Conservation (phyloP, 2,888 invertebrate species). For the Xestia ashworthii region DNA sequence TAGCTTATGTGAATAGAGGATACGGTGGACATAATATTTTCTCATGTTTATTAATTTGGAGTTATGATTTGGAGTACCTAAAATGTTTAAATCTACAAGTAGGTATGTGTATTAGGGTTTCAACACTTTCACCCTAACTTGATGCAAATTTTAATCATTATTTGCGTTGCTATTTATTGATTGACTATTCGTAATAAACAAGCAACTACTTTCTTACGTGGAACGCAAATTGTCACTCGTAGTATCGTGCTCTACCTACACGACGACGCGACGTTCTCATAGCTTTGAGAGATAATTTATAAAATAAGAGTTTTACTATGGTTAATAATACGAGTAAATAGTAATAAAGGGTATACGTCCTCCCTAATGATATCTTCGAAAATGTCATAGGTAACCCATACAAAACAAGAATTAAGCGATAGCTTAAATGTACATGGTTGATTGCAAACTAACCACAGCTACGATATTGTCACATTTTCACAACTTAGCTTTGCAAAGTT, state of each 20-base stretch:
- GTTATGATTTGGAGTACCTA: not conserved
- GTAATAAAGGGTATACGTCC: not conserved
- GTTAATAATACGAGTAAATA: slow-evolving; percentile 4
- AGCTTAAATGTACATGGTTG: slow-evolving; percentile 11
- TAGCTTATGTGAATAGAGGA: not conserved
- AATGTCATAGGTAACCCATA: slow-evolving; percentile 20
- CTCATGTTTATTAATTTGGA: not conserved
- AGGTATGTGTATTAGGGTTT: not conserved
- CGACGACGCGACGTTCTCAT: not conserved
- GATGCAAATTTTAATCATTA: not conserved
- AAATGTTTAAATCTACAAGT: not conserved
- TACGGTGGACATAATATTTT: not conserved
- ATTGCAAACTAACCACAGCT: slow-evolving; percentile 7
- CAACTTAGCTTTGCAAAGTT: not conserved
- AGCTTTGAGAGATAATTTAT: not conserved
- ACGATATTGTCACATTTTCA: slow-evolving; percentile 1
- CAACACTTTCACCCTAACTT: not conserved
- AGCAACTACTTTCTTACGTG: not conserved
- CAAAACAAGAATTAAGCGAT: slow-evolving; percentile 9
- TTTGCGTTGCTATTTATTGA: not conserved
- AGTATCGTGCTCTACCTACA: not conserved
- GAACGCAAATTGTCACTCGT: not conserved
- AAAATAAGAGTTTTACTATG: not conserved
- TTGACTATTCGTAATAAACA: not conserved
- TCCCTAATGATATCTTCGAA: slow-evolving; percentile 2